Percentiles rank a stretch among this genome's conserved stretches.
These are phyloP conservation scores for Vultur gryphus DNA, from an alignment of 2,797 vertebrate genomes.

Conservation along the genomic window DNA sequence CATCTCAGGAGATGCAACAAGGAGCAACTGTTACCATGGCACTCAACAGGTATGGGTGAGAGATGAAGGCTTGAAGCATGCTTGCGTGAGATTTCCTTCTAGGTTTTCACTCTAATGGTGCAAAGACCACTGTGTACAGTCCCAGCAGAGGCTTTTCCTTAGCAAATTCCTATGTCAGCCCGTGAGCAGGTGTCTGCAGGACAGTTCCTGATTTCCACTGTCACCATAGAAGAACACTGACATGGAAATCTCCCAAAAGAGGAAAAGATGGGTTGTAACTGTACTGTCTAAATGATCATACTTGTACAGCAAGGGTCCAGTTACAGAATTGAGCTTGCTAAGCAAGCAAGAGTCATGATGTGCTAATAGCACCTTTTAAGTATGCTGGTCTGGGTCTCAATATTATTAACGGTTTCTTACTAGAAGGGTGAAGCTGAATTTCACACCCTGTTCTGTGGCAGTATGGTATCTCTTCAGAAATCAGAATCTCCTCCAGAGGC, in stretches of 20 bases:
- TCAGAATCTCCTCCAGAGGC: not conserved
- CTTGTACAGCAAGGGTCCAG: not conserved
- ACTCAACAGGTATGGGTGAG: slow-evolving; percentile 87
- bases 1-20: slow-evolving; percentile 92
- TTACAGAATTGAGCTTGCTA: not conserved
- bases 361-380: not conserved
- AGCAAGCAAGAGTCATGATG: not conserved
- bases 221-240: not conserved
- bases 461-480: not conserved
- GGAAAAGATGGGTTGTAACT: not conserved
- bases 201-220: not conserved
- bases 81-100: rapidly evolving
- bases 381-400: not conserved
- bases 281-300: not conserved
- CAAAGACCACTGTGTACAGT: rapidly evolving
- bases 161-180: not conserved
- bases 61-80: not conserved
- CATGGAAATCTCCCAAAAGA: not conserved
- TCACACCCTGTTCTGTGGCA: not conserved
- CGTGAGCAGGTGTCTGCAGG: not conserved
- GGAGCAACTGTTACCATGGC: slow-evolving; percentile 98
- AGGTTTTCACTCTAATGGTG: rapidly evolving
- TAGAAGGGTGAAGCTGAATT: not conserved
- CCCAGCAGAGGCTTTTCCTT: not conserved
- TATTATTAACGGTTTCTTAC: not conserved